Percentiles rank a stretch among this genome's conserved stretches.
Evolutionary conservation across 35 echinoderm and acorn worm genomes (phyloP).

Genomic region (Chiridota heheva): DNA sequence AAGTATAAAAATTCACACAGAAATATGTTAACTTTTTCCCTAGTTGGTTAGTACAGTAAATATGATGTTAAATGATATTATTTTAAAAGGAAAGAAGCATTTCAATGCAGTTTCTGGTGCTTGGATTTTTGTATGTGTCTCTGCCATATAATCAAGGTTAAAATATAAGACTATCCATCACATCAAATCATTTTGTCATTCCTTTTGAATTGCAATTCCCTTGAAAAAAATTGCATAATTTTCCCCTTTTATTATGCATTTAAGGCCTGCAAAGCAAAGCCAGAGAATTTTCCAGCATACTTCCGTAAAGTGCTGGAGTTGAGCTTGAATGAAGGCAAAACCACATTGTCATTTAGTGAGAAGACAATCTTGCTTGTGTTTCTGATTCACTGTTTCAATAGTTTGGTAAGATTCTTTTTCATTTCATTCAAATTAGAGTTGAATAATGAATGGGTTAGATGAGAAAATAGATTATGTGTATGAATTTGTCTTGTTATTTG

Average conservation of each 20-base stretch:
- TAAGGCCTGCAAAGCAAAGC: conserved; percentile 76
- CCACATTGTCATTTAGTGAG: conserved; percentile 56
- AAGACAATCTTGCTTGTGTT: conserved; percentile 71
- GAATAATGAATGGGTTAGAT: no score
- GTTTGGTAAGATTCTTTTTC: conserved; percentile 75
- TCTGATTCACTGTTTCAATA: conserved; percentile 97
- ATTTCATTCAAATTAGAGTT: neutral
- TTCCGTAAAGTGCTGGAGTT: conserved; percentile 78
- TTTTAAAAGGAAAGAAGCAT: no score
- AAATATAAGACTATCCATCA: no score
- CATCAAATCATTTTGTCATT: neutral
- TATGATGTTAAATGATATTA: no score
- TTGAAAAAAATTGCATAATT: neutral
- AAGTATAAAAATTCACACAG: no score
- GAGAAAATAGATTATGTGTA: neutral
- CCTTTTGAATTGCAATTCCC: neutral
- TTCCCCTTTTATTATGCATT: no score
- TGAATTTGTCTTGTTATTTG: neutral
- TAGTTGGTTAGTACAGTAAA: no score
- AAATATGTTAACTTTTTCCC: no score
- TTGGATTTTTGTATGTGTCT: no score
- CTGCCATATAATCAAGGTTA: no score
- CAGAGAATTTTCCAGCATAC: conserved; percentile 88
- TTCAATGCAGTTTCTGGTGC: no score
- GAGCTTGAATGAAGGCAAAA: conserved; percentile 54